Evolutionary conservation across 2,113 vertebrate genomes (phyloP), one percentile per base, ranked within the genome.

Genomic region (Calonectris borealis): DNA sequence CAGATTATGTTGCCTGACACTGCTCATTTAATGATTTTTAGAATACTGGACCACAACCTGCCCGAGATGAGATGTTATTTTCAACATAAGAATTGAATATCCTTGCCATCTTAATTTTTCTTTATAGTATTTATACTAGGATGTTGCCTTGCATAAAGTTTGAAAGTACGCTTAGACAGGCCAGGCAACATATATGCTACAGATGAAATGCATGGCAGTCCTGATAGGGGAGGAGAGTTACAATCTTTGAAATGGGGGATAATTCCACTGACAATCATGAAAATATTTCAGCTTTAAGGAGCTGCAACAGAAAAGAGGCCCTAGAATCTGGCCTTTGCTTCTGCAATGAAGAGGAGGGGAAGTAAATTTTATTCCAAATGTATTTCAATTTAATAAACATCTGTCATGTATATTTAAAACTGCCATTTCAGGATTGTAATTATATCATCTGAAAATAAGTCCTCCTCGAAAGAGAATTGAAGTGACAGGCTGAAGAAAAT

Each of bases 391-490:
- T 97, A 96, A 97, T 97, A 97, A 98, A 97, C 95, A 97, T 97
- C 97, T 97, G 96, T 89, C 97, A 86, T 96, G 92, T 97, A 86
- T 97, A 90, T 97, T 97, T 97, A 97, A 97, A 97, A 86, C 62
- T 93, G 86, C 91, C 75, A 7, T 96, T 96, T 91, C 81, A 84
- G 87, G 83, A 61, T 93, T 97, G 95, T 97, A 97, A 98, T 98
- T 97, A 96, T 96, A 96, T 97, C 94, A 96, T 97, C 94, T 95
- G 96, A 96, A 96, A 95, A 96, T 95, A 96, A 97, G 94, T 78
- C 89, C 40, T 96, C 54, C 71, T 95, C 93, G 90, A 91, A 97
- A 92, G 94, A 97, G 93, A 97, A 87, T 73, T 94, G 96, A 96
- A 97, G 94, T 97, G 96, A 96, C 96, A 97, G 91, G 89, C 94